phyloP scores from a whole-genome alignment of 2,888 invertebrate genomes.

The Dioctria linearis region DNA sequence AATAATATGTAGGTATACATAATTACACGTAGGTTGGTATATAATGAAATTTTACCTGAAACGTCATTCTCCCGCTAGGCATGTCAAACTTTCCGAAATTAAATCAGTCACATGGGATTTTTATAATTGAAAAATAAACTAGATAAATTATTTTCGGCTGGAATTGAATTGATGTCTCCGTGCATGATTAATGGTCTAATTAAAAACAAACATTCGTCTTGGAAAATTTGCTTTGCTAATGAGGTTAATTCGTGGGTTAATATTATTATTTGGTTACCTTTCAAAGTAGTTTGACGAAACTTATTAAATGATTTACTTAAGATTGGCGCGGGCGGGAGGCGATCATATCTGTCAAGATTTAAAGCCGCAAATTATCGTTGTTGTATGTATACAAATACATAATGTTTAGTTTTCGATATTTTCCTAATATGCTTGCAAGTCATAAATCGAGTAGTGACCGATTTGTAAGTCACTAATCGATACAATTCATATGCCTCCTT shows the following conservation, averaged over 20 bases:
- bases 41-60: conserved; percentile 33
- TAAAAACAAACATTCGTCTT: conserved; percentile 49
- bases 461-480: no score
- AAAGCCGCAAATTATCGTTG: no score
- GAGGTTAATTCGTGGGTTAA: conserved; percentile 40
- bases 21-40: neutral
- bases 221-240: conserved; percentile 44
- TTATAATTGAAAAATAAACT: conserved; percentile 50
- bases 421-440: no score
- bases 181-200: conserved; percentile 48
- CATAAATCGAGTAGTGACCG: no score
- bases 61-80: conserved; percentile 2
- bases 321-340: no score
- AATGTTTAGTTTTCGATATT: no score
- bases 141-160: conserved; percentile 49
- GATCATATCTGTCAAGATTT: no score
- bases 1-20: no score
- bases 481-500: no score
- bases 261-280: conserved; percentile 18
- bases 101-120: conserved; percentile 51
- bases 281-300: neutral
- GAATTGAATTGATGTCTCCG: conserved; percentile 27
- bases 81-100: conserved; percentile 40
- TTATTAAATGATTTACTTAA: no score
- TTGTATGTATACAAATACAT: no score